Evolutionary conservation across 64 coral and sea anemone genomes (phyloP), one percentile per base, ranked within the genome.

Genomic region (Hydrozoanthus tunicans): DNA sequence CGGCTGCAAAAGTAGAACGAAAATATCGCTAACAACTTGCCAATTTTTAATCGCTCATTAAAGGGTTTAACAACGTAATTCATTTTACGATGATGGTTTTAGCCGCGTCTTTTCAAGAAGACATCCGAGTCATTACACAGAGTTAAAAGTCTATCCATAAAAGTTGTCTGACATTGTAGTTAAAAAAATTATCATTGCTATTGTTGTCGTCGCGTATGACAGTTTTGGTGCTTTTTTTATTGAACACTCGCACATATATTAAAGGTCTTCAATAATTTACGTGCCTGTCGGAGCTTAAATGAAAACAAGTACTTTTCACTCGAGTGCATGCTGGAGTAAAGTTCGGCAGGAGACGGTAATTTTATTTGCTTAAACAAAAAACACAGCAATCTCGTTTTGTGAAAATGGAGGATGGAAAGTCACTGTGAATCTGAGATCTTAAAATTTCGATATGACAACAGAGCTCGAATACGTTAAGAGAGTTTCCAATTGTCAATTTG

Each of bases 271-370:
- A 59, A 88, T 73, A 74, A 74, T 74, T 88, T 58, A 88, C 56
- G 54, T 54, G 68, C 26, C 5, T 88, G 12, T 15, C 26, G 32
- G 12, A 73, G 56, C 56, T 74, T 20, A 43, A 88, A 70, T 59
- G 56, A 88, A 88, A 88, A 88, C 84, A 88, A 72, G 6, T 24
- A 20, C 56, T 57, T 58, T 74, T 70, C 58, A 54, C 17, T 69
- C n/a, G 64, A 85, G 25, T 73, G 24, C 9, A 62, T 11, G 54
- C 8, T 6, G 66, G 58, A 53, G 59, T 26, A 15, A 7, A 59
- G 11, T 59, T 85, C 53, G 8, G 66, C 54, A 70, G 82, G 23
- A 24, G 56, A 43, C 62, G 62, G 59, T 4, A 86, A 59, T 13
- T 51, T 32, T 57, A 24, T n/a, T 11, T 10, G 60, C 57, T 73